Base-by-base conservation (phyloP, 2,888 invertebrate species). In the Hyposoter dolosus region DNA sequence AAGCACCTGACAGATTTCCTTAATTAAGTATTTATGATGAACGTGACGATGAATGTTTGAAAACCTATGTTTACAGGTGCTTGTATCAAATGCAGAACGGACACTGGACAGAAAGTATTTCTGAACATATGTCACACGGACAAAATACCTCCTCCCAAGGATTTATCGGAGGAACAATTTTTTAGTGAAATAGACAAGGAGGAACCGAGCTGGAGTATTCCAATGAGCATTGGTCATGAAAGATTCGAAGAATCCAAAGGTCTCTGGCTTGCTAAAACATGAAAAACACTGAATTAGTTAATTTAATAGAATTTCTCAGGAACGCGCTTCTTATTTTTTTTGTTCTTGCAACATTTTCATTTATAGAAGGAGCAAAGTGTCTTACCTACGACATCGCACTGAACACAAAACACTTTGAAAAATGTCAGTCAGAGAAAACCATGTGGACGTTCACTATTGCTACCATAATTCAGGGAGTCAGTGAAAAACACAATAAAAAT, bases 141-240 rank as follows among this genome's bases (percentile, higher is more conserved):
- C 88, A 97, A 97, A 65, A 96, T 98, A 89, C 97, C 97, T 12
- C 94, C 96, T 82, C 97, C 97, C 1, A 95, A 96, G 90, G 96
- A 98, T 90, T 96, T 98, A 60, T 95, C 95, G 1, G 95, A 95
- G 12, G 95, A 95, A 80, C 71, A 91, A 77, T 88, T 93, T 43
- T 7, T 89, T 0, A 28, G 89, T 47, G 72, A 91, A 5, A 43
- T 92, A 15, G 96, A 96, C 92, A 96, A 96, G 79, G 97, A 97
- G 90, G 95, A 96, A 80, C 96, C 97, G 0, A 72, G 96, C 4
- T 98, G 96, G 93, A 95, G 97, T 86, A 96, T 99, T 66, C 98
- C 98, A 0, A 97, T 99, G 97, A 98, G 98, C 93, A 97, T 99
- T 88, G 98, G 98, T 0, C 97, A 97, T 91, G 96, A 97, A 5